These are phyloP conservation scores for Pantherophis alleghaniensis DNA, from an alignment of 2,797 vertebrate genomes.

Conservation along the genomic window DNA sequence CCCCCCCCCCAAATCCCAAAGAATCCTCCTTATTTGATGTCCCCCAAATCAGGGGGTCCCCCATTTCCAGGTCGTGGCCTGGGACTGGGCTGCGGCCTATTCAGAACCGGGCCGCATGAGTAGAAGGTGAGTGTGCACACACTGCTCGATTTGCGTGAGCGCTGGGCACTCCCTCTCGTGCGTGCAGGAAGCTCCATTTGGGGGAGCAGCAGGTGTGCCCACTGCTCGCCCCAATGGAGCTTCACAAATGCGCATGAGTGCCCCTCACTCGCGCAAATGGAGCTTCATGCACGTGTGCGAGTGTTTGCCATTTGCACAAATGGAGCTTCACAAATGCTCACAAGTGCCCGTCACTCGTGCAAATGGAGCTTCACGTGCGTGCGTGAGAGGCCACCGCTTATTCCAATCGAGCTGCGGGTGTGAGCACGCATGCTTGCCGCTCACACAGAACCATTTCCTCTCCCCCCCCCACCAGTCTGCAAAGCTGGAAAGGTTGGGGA, in stretches of 20 bases:
- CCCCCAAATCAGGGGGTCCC: slow-evolving; percentile 2
- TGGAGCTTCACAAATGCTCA: not conserved
- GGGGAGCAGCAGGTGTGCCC: fast-evolving
- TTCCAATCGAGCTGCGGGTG: not conserved
- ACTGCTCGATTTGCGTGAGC: not conserved
- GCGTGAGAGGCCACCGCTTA: not conserved
- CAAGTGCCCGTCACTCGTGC: fast-evolving
- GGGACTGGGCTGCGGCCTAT: not conserved
- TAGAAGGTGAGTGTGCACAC: not conserved
- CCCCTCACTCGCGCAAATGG: not conserved
- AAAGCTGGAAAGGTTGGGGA: not conserved
- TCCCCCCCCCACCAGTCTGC: too few relatives aligned
- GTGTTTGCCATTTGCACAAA: fast-evolving
- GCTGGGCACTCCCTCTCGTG: not conserved
- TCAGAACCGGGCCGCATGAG: not conserved
- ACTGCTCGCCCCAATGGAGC: not conserved
- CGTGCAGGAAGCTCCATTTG: not conserved
- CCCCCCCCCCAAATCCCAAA: slow-evolving; percentile 35
- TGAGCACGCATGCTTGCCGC: not conserved
- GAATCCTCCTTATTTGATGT: slow-evolving; percentile 28
- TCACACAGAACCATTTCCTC: not conserved
- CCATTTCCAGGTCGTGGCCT: not conserved
- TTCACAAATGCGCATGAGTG: fast-evolving
- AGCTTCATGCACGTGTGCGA: not conserved
- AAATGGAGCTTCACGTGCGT: fast-evolving